phyloP scores from a whole-genome alignment of 2,113 vertebrate species.

The Rhodinocichla rosea region DNA sequence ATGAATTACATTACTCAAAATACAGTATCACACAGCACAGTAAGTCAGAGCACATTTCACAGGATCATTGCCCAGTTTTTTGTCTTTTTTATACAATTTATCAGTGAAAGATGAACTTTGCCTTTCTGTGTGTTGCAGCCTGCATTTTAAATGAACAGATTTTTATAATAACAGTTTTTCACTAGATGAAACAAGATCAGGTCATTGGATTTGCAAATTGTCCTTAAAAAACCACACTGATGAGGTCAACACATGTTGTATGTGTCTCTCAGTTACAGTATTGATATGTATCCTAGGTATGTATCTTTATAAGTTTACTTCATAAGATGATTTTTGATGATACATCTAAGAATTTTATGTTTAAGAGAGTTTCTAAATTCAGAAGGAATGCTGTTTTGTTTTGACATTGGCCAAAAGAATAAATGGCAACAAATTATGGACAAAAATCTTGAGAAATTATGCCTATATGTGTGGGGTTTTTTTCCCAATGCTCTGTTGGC shows the following conservation, averaged over 20 bases:
- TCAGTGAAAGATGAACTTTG: background rate
- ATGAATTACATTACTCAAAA: conserved; percentile 21
- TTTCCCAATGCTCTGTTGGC: background rate
- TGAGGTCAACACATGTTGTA: background rate
- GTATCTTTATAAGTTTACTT: background rate
- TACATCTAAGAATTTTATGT: background rate
- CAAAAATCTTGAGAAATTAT: background rate
- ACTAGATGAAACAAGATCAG: background rate
- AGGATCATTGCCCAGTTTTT: background rate
- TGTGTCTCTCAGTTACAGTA: background rate
- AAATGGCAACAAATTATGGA: background rate
- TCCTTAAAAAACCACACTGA: background rate
- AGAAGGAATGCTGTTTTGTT: background rate
- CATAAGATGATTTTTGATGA: background rate
- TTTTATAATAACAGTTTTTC: background rate
- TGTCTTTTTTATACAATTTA: conserved; percentile 29
- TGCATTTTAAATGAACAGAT: background rate
- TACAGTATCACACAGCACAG: background rate
- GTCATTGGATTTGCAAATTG: background rate
- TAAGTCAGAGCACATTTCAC: background rate
- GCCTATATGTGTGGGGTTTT: background rate
- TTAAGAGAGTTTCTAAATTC: background rate
- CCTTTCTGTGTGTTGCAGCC: background rate
- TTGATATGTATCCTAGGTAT: background rate
- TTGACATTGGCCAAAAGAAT: background rate